Evolutionary conservation across 2,113 vertebrate species (phyloP), one percentile per base, ranked within the genome.

Genomic region (Pollachius pollachius): DNA sequence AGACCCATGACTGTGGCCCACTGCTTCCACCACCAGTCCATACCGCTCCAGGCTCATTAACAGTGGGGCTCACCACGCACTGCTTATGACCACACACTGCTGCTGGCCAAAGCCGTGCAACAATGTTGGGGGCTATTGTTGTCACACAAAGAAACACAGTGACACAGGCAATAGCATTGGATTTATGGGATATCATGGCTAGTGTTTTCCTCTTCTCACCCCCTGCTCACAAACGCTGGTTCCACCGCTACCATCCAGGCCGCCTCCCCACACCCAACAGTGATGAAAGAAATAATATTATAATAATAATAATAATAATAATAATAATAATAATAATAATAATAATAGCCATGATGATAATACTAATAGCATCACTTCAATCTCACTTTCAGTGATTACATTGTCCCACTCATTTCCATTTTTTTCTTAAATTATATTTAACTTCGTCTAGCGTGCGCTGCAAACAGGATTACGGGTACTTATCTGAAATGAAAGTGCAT

Each of bases 401-500:
- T 89, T 90, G 87, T 91, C 90, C 87, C 87, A 72, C 70, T 70
- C 79, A 71, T 89, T 92, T 92, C 88, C 88, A 79, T 90, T 88
- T 93, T 87, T 89, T 48, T 84, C 84, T 91, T 89, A 90, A 91
- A 92, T 92, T 91, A 89, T 89, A 91, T 93, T 93, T 90, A 90
- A 90, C 90, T 87, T 90, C 84, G 89, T 92, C 89, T 89, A 87
- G 82, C 74, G 84, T 77, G 87, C 86, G 83, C 86, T 13, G 78
- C 90, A 92, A 92, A 92, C 91, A 92, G 92, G 91, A 93, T 92
- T 92, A 92, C 86, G 82, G 85, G 81, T 91, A 90, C 90, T 91
- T 93, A 92, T 91, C 90, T 92, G 81, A 91, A 92, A 92, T 91
- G 91, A 92, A 92, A 93, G 89, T 91, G 90, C 87, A 87, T 92